These are phyloP conservation scores for Dasyurus viverrinus DNA, from an alignment of 2,113 vertebrate genomes.

Conservation along the genomic window DNA sequence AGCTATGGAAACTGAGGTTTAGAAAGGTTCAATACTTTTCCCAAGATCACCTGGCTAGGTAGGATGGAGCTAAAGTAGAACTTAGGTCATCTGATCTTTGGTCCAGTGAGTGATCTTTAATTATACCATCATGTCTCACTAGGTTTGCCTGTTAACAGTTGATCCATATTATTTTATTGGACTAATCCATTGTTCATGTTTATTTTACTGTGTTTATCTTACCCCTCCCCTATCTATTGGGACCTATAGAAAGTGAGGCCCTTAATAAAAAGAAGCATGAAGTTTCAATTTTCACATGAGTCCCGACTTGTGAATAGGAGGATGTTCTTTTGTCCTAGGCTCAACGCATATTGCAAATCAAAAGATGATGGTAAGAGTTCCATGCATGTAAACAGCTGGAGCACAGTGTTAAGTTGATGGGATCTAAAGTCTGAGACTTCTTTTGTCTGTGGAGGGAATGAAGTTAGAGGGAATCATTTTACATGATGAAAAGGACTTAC, in stretches of 20 bases:
- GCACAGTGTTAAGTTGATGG: conserved; percentile 2
- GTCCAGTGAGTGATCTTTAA: not conserved
- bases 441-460: conserved; percentile 38
- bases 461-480: conserved; percentile 65
- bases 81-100: not conserved
- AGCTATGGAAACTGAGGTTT: not conserved
- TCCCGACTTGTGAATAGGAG: conserved; percentile 48
- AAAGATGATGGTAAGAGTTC: conserved; percentile 31
- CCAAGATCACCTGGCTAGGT: not conserved
- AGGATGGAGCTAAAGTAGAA: not conserved
- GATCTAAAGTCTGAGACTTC: conserved; percentile 23
- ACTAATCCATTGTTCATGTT: conserved; percentile 47
- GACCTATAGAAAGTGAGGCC: conserved; percentile 63
- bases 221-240: conserved; percentile 55
- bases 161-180: conserved; percentile 46
- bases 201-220: conserved; percentile 71
- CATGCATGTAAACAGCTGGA: conserved; percentile 29
- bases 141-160: conserved; percentile 30
- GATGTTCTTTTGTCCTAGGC: conserved; percentile 44
- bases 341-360: conserved; percentile 42
- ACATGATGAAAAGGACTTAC: conserved; percentile 66
- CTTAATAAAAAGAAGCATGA: conserved; percentile 68
- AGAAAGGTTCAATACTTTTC: not conserved
- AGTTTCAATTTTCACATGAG: conserved; percentile 67
- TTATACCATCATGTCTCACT: not conserved